These are phyloP conservation scores for Drosophila melanica DNA, from an alignment of 1,140 invertebrate species.

Conservation along the genomic window DNA sequence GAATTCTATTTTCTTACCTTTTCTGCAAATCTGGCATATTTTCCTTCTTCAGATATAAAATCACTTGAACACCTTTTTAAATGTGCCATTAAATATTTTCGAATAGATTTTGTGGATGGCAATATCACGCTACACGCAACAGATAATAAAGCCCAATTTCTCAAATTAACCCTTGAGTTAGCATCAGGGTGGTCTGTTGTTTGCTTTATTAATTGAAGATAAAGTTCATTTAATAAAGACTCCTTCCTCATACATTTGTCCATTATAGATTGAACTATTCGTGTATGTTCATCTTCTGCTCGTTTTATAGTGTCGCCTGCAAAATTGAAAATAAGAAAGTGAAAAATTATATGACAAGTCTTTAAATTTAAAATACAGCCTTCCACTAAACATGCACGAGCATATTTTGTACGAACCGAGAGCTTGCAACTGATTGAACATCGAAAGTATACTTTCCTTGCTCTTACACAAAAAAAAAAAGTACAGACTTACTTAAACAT, in stretches of 20 bases:
- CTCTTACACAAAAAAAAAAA: too few species aligned
- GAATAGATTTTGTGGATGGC: conserved; percentile 92
- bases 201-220: conserved; percentile 95
- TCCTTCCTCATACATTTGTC: conserved; percentile 96
- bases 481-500: too few species aligned
- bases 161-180: conserved; percentile 92
- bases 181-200: conserved; percentile 97
- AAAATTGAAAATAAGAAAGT: neutral
- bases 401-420: too few species aligned
- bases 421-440: too few species aligned
- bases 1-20: conserved; percentile 86
- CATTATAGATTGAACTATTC: conserved; percentile 94
- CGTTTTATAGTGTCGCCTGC: conserved; percentile 74
- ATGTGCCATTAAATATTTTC: conserved; percentile 96
- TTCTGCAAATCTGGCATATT: conserved; percentile 96
- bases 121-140: conserved; percentile 94
- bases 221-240: conserved; percentile 94
- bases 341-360: too few species aligned
- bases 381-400: too few species aligned
- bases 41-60: conserved; percentile 95
- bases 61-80: conserved; percentile 94
- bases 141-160: conserved; percentile 96
- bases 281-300: conserved; percentile 94
- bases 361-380: too few species aligned
- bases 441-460: too few species aligned